Conservation (phyloP, 2,797 vertebrate species). For the Naso thynnoides region DNA sequence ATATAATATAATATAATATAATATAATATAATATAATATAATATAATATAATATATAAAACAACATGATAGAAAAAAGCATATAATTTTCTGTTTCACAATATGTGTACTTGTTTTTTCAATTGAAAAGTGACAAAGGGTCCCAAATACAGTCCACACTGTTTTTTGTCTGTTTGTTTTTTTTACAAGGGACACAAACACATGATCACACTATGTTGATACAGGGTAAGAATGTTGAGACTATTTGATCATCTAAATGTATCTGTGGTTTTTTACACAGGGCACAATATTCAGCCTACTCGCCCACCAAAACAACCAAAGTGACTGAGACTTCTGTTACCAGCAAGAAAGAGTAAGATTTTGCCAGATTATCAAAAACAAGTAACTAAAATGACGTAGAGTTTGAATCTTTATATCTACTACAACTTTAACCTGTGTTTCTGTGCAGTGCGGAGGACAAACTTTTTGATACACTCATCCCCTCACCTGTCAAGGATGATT, state of each 20-base stretch:
- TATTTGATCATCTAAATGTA: background rate
- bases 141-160: too few relatives aligned
- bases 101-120: too few relatives aligned
- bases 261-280: constrained; percentile 60
- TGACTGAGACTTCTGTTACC: constrained; percentile 58
- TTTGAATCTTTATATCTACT: background rate
- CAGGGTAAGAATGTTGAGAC: too few relatives aligned
- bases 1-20: too few relatives aligned
- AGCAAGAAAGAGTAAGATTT: constrained; percentile 59
- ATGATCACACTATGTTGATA: too few relatives aligned
- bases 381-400: background rate
- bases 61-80: too few relatives aligned
- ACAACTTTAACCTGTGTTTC: background rate
- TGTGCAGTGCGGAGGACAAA: constrained; percentile 56
- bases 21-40: too few relatives aligned
- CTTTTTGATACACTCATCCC: constrained; percentile 47
- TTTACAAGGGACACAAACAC: too few relatives aligned
- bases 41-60: too few relatives aligned
- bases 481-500: constrained; percentile 3
- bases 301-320: constrained; percentile 72
- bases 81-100: too few relatives aligned
- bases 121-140: too few relatives aligned
- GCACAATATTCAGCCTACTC: constrained; percentile 51
- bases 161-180: too few relatives aligned
- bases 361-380: fast-evolving